Evolutionary conservation across 2,113 vertebrate genomes (phyloP).

Genomic region (Hystrix brachyura): DNA sequence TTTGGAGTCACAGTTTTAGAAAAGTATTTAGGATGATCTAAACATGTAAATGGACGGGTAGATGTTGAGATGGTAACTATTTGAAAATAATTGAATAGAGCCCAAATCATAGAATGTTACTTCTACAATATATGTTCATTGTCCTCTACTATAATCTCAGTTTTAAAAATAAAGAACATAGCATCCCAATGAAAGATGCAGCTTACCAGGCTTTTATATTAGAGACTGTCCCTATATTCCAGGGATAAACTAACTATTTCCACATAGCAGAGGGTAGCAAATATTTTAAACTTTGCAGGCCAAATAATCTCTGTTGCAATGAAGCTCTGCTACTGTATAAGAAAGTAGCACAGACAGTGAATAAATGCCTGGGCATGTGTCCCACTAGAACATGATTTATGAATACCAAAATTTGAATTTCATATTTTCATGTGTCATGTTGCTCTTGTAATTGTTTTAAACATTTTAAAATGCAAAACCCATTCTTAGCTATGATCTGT

Average conservation of each 20-base stretch:
- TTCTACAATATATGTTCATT: background rate
- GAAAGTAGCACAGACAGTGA: background rate
- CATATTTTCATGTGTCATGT: background rate
- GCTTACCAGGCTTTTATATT: background rate
- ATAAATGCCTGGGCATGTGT: background rate
- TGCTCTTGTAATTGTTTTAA: slow-evolving; percentile 17
- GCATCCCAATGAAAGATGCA: background rate
- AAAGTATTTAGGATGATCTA: background rate
- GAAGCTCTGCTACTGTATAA: background rate
- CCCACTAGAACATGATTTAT: background rate
- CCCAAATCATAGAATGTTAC: background rate
- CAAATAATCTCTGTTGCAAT: background rate
- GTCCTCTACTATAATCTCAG: background rate
- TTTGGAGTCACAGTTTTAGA: background rate
- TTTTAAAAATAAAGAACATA: background rate
- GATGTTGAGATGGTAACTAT: background rate
- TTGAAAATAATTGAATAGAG: slow-evolving; percentile 1
- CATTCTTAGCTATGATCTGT: background rate
- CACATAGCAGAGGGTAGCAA: background rate
- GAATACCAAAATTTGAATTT: slow-evolving; percentile 39
- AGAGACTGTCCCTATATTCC: background rate
- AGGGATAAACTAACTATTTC: background rate
- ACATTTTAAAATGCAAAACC: background rate
- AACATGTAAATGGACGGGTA: background rate
- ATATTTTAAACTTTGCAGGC: background rate